Base-by-base conservation (phyloP, 1,140 invertebrate species). In the Drosophila funebris region DNA sequence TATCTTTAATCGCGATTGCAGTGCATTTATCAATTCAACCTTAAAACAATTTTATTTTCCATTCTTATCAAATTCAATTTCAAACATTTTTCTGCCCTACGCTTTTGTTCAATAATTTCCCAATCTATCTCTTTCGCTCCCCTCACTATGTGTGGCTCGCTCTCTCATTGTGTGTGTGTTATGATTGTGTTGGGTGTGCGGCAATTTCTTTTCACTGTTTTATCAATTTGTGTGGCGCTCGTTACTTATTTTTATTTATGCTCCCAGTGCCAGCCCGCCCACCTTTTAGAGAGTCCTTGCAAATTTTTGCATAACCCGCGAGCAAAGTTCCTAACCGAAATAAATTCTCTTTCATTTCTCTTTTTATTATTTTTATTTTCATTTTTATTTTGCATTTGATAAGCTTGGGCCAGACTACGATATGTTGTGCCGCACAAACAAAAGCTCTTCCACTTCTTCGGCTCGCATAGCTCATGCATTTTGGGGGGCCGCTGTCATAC, bases 201-300 rank as follows among this genome's bases (percentile, higher is more conserved):
- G 81, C 82, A 81, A 87, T 85, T 81, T 88, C 77, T 78, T 73
- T 87, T 76, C 83, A 83, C 78, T 87, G 83, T 87, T 87, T 87
- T 87, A 87, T 87, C 83, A 87, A 87, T 87, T 79, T 88, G 78
- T 87, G 83, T 64, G 75, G 72, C 76, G 84, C 83, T 87, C 84
- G 83, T 87, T 87, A 83, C 76, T 88, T 87, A 87, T 87, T 83
- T 88, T 88, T 87, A 82, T 88, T 87, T 87, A 88, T 87, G 84
- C 75, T 44, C 50, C 53, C 44, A 22, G 52, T 33, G 20, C 13
- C 39, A 54, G 52, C 53, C 54, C 54, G 52, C 53, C 54, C 54
- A 52, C 58, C 60, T 73, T 54, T 73, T 43, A 16, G 11, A 16
- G 11, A 18, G 33, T 41, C 54, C 50, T 78, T 82, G 78, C 83